Evolutionary conservation across 2,113 vertebrate species (phyloP).

Genomic region (Cyprinus carpio): DNA sequence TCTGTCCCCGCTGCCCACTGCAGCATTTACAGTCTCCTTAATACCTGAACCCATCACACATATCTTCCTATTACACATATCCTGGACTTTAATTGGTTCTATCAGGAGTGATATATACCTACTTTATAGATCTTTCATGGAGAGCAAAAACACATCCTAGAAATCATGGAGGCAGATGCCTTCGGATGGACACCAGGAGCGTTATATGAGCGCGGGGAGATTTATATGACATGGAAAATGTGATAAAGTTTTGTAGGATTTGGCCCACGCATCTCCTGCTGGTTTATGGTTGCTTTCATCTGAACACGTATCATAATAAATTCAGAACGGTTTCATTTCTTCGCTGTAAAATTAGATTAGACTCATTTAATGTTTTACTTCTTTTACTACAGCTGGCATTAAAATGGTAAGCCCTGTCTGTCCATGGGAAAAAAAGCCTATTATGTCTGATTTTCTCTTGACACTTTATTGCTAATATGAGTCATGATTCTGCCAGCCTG

Average conservation of each 20-base stretch:
- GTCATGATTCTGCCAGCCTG: not conserved
- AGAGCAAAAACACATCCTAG: slow-evolving; percentile 16
- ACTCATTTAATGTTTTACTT: slow-evolving; percentile 65
- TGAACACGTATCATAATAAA: slow-evolving; percentile 58
- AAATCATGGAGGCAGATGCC: not conserved
- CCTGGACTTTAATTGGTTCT: slow-evolving; percentile 17
- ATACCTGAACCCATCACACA: slow-evolving; percentile 22
- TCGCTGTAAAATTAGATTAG: slow-evolving; percentile 60
- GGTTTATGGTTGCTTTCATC: slow-evolving; percentile 59
- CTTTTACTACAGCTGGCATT: slow-evolving; percentile 51
- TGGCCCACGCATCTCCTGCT: slow-evolving; percentile 28
- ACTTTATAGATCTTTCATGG: slow-evolving; percentile 42
- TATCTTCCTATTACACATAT: not conserved
- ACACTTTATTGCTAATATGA: slow-evolving; percentile 11
- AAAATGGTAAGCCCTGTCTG: not conserved
- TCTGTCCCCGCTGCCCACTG: not conserved
- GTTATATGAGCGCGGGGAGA: not conserved
- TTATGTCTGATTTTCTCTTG: slow-evolving; percentile 7
- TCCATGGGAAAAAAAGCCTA: not conserved
- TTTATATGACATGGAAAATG: slow-evolving; percentile 4
- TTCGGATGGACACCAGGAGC: slow-evolving; percentile 18
- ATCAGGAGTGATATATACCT: slow-evolving; percentile 11
- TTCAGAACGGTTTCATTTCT: slow-evolving; percentile 41
- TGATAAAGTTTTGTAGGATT: slow-evolving; percentile 51
- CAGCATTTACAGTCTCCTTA: slow-evolving; percentile 10